Conservation (phyloP, 2,113 vertebrate genomes). For the Callipepla californica region DNA sequence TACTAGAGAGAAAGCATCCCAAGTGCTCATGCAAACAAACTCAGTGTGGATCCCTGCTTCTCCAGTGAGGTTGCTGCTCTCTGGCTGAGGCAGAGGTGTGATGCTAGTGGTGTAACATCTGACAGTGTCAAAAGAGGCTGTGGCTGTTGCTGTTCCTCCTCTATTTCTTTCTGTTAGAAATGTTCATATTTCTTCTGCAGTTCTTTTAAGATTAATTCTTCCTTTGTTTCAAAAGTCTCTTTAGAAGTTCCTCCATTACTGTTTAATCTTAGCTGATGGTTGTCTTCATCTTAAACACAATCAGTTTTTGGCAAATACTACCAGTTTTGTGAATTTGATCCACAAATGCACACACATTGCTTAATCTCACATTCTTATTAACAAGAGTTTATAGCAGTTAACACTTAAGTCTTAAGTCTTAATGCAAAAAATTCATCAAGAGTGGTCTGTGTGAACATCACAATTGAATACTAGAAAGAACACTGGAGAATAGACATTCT, state of each 20-base stretch:
- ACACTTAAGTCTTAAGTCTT: neutral
- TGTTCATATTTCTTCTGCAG: neutral
- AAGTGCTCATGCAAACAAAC: accelerated
- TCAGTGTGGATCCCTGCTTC: accelerated
- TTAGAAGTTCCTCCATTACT: neutral
- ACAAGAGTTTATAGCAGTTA: neutral
- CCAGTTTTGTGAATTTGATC: neutral
- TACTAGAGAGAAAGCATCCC: neutral
- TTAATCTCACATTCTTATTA: neutral
- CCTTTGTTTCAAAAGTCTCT: neutral
- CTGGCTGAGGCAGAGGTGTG: neutral
- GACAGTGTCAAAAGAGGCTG: neutral
- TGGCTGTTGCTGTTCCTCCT: neutral
- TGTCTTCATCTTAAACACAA: neutral
- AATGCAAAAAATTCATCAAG: neutral
- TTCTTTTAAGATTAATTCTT: neutral
- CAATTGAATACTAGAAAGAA: neutral
- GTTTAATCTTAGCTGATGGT: neutral
- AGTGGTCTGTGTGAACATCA: neutral
- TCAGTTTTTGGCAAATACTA: neutral
- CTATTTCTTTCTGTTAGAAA: neutral
- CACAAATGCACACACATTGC: neutral
- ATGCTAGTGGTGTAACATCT: neutral
- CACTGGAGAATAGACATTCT: neutral
- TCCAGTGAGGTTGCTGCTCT: accelerated